A percentile compares a stretch with the other conserved stretches of the same genome.
phyloP scores from a whole-genome alignment of 2,797 vertebrate genomes.

The Crypturellus tataupa region DNA sequence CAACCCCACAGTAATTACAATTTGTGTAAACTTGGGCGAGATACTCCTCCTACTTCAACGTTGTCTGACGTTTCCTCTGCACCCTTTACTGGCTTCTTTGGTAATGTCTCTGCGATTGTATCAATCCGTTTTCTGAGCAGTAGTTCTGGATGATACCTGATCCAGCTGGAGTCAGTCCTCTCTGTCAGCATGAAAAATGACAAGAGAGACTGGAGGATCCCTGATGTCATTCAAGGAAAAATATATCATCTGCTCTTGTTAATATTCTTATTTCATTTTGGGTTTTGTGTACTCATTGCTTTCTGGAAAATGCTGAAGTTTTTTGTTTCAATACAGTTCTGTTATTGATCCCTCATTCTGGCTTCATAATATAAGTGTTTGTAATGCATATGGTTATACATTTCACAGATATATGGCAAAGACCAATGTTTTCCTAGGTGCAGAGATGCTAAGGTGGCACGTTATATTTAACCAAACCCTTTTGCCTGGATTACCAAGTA shows the following conservation, averaged over 20 bases:
- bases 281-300: neutral
- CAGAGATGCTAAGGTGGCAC: neutral
- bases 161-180: neutral
- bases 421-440: neutral
- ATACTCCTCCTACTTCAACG: neutral
- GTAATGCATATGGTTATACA: neutral
- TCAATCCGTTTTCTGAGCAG: neutral
- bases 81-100: neutral
- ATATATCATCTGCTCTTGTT: conserved; percentile 3
- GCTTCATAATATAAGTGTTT: neutral
- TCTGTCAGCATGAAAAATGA: conserved; percentile 44
- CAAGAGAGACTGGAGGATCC: neutral
- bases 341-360: neutral
- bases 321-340: neutral
- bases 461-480: neutral
- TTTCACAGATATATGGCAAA: neutral
- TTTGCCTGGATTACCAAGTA: neutral
- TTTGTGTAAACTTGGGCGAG: neutral
- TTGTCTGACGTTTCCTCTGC: neutral
- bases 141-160: neutral
- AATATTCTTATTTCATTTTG: neutral
- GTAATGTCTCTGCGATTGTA: neutral
- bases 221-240: conserved; percentile 5
- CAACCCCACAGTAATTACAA: neutral
- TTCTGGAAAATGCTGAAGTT: neutral